A percentile compares a stretch with the other conserved stretches of the same genome.
phyloP scores from a whole-genome alignment of 2,113 vertebrate genomes.

The Urocolius indicus region DNA sequence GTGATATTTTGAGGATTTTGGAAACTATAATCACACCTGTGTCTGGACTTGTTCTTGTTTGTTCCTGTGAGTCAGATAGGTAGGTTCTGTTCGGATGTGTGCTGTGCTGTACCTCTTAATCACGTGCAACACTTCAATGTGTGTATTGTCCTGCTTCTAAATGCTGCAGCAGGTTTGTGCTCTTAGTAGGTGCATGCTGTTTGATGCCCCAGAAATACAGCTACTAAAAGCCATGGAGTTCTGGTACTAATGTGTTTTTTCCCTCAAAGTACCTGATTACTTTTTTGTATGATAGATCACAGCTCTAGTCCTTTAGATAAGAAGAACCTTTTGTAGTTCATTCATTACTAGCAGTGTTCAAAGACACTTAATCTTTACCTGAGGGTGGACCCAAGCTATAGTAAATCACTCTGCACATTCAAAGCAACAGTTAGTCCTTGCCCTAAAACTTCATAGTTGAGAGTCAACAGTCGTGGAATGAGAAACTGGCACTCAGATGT shows the following conservation, averaged over 20 bases:
- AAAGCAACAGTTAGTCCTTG: not conserved
- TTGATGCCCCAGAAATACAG: not conserved
- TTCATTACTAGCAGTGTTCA: not conserved
- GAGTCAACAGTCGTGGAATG: not conserved
- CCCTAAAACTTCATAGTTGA: not conserved
- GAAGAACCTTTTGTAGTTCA: not conserved
- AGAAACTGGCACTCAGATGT: not conserved
- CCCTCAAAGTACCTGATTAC: not conserved
- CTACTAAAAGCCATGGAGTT: not conserved
- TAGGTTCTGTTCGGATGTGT: not conserved
- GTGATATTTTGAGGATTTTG: not conserved
- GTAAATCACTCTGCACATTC: not conserved
- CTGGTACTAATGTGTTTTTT: fast-evolving
- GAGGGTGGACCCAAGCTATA: not conserved
- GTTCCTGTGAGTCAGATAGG: not conserved
- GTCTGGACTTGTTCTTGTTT: not conserved
- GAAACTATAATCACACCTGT: fast-evolving
- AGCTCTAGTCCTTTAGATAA: not conserved
- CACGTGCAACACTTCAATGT: fast-evolving
- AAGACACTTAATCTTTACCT: not conserved
- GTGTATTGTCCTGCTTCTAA: not conserved
- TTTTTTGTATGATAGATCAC: not conserved
- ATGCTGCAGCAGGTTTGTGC: not conserved
- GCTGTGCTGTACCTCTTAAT: not conserved
- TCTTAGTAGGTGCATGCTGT: not conserved